Evolutionary conservation across 1,140 invertebrate species (phyloP), one percentile per base, ranked within the genome.

Genomic region (Saccostrea glomerata): DNA sequence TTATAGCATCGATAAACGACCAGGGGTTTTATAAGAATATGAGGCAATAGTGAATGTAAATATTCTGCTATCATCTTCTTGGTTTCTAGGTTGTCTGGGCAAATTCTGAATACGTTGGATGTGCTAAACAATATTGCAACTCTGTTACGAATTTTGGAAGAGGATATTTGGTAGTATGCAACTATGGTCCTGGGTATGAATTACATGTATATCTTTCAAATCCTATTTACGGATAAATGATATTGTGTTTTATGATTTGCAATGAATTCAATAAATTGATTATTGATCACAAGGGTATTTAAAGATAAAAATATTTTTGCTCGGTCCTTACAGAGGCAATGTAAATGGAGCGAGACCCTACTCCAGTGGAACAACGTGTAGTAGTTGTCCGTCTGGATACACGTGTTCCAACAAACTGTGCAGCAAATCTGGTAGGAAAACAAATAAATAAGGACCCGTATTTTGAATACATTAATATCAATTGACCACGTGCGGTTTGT

Each of bases 101-200:
- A 23, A 70, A 87, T 11, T 83, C 77, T 63, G 83, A 82, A 40
- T 83, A 63, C 15, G n/a, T 87, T 25, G 86, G 86, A 23, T 87
- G 86, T 84, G 86, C 54, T 13, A 82, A 83, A 13, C 23, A 77
- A 7, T 77, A 30, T 15, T 77, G 70, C 25, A 77, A 11, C 70
- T 77, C 11, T 30, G 70, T 77, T 9, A 82, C 12, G 23, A 60
- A 47, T 66, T 87, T 82, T 84, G 5, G 23, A 47, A 83, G 56
- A 12, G 55, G 47, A 25, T 83, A 84, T 25, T 87, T 87, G n/a
- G 12, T 87, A 0, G 86, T 87, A 5, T 87, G 86, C 70, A 87
- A 87, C 58, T 87, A 87, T 17, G 86, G 86, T 40, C 86, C 86
- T 7, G 86, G 86, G 86, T 87, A 63, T 54, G 55, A 20, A 63